Evolutionary conservation across 2,113 vertebrate species (phyloP), one percentile per base, ranked within the genome.

Genomic region (Callospermophilus lateralis): DNA sequence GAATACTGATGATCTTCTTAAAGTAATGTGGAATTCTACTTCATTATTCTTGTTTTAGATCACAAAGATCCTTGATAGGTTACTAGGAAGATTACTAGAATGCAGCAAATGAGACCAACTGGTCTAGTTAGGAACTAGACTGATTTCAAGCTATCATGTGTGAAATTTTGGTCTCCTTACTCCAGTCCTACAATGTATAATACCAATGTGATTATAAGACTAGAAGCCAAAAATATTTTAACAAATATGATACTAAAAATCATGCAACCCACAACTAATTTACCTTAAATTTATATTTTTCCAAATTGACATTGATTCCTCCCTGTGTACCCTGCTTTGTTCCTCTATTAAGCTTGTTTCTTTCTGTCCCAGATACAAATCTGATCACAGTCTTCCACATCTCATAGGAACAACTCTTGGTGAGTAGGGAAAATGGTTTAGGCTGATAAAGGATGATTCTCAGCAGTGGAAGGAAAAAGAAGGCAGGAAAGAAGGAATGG

Each of bases 221-320:
- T 42, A 58, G 73, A 83, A 93, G 48, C 74, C 26, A 80, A 85
- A 95, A 85, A 77, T 53, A 48, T 51, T 92, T 91, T 30, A 93
- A 81, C 53, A 90, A 84, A 51, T 34, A 28, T 61, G 51, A 63
- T 95, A n/a, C 89, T 63, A 39, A 89, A 92, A 93, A 76, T 79
- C 89, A 63, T 85, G 42, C 39, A 61, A 20, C 61, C 17, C 70
- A 87, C 61, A 79, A 90, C 53, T 80, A 79, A 90, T 97, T 96
- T 70, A 55, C 58, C 48, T 73, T 94, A 61, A 96, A 96, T 95
- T 84, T 16, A 11, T 65, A 81, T 85, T 93, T 97, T 97, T 86
- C 68, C 79, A 96, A 93, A 58, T 68, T 87, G 51, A 13, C 55
- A 53, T 70, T 91, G 93, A 61, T n/a, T 68, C n/a, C 5, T 90